Base-by-base conservation (phyloP, 2,888 invertebrate genomes). In the Drosophila peninsularis region DNA sequence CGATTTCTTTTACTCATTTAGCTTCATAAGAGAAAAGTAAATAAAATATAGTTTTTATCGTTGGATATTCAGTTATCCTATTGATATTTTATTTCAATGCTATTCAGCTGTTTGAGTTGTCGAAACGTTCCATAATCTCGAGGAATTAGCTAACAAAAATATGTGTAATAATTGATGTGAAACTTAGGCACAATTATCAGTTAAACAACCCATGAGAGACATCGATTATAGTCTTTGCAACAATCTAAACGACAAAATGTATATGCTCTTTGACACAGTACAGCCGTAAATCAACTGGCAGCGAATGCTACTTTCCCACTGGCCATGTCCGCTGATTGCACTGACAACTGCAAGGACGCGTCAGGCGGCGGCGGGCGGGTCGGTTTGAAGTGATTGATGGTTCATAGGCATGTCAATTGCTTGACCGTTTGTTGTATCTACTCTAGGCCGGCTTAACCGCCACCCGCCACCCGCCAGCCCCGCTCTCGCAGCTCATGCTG, bases 351-450 rank as follows among this genome's bases (percentile, higher is more conserved):
- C 69, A 69, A 60, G 81, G 65, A 65, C 62, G 47, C 44, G 21
- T 32, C 61, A 27, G 55, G 37, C n/a, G 49, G 21, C n/a, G 42
- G 47, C 14, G 37, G 39, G 53, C 11, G 45, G 62, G 52, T 56
- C 55, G 60, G 65, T 78, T 69, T 80, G 69, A 74, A 85, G 88
- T 84, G 83, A 84, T 84, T 84, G 88, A 84, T 84, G 86, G 83
- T 85, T 85, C 86, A 84, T 66, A 71, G 80, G 71, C 85, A 84
- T 84, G 83, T 84, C 88, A 85, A 88, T 85, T 85, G 80, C 75
- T 80, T 68, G 78, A 78, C 70, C 77, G 79, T 77, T 78, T 73
- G 76, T 74, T 76, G 58, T 56, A 66, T 60, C 56, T 63, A 67
- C 71, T 62, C 37, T 21, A 10, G 41, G 36, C 58, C 24, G 14